A percentile compares a stretch with the other conserved stretches of the same genome.
Evolutionary conservation across 2,797 vertebrate species (phyloP).

Genomic region (Fistularia commersonii): DNA sequence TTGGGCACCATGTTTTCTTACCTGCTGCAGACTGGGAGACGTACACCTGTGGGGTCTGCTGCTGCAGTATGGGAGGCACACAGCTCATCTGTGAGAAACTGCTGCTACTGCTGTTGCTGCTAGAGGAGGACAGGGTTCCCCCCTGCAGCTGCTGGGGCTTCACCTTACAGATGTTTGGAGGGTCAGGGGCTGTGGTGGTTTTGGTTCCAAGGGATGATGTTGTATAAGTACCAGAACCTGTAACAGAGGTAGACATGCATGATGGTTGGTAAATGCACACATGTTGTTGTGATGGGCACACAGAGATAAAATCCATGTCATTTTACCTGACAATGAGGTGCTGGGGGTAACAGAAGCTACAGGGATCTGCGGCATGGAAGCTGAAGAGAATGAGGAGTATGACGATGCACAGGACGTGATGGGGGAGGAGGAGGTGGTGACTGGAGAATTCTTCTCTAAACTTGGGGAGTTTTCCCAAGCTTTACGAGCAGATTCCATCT

Average conservation of each 20-base stretch:
- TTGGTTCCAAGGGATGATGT: conserved; percentile 96
- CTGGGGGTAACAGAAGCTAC: conserved; percentile 97
- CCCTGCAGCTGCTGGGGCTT: conserved; percentile 96
- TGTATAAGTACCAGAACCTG: conserved; percentile 92
- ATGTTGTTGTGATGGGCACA: not conserved
- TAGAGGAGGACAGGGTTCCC: conserved; percentile 78
- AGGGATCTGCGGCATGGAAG: conserved; percentile 93
- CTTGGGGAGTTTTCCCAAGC: conserved; percentile 99
- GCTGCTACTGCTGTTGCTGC: conserved; percentile 61
- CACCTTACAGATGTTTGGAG: conserved; percentile 98
- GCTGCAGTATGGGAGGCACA: conserved; percentile 91
- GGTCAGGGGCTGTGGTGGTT: conserved; percentile 92
- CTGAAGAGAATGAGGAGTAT: conserved; percentile 92
- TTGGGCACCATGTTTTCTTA: conserved; percentile 48
- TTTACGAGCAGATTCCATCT: conserved; percentile 99
- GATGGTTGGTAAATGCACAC: not conserved
- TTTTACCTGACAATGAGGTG: conserved; percentile 88
- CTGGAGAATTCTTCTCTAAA: conserved; percentile 91
- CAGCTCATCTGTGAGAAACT: conserved; percentile 96
- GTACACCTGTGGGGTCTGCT: conserved; percentile 95
- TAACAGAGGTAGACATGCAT: conserved; percentile 1
- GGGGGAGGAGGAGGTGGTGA: conserved; percentile 88
- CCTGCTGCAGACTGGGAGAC: conserved; percentile 99
- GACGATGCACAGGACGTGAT: conserved; percentile 81
- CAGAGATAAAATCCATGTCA: not conserved